Base-by-base conservation (phyloP, 2,888 invertebrate species). In the Orgyia antiqua region DNA sequence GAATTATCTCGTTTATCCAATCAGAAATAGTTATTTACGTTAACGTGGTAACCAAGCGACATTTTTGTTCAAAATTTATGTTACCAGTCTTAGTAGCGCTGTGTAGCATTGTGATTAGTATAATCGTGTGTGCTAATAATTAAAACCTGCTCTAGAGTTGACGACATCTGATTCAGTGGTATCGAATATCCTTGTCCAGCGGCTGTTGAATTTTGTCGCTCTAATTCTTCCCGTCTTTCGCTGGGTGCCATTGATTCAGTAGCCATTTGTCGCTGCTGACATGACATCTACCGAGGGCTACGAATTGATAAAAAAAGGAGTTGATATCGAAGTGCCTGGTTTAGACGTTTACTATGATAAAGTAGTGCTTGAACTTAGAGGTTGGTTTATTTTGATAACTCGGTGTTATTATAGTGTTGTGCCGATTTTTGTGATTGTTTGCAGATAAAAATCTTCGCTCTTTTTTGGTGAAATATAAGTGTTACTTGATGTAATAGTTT, bases 271-370 rank as follows among this genome's bases (percentile, higher is more conserved):
- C 56, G 58, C 56, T 62, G 72, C 68, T 64, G 79, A 75, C 64
- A 87, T 87, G 87, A 76, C 86, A 63, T 73, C 80, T 55, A 75
- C 86, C 33, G 84, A 87, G 68, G 83, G 86, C 42, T 87, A 86
- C 68, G 84, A 84, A 56, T 70, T 87, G 51, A 87, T 87, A 56
- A 80, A 77, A 62, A 72, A 67, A 50, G 87, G 87, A 29, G 73
- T 87, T 10, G 83, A 84, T 46, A 78, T 82, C 11, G 87, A 87
- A 62, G 86, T 87, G 58, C 87, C 87, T 2, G 87, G 88, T 20
- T 64, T 88, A 54, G 88, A 88, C 38, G 68, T 75, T 42, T 89
- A 88, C 63, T 89, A 87, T 63, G 89, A 90, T 57, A 88, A 87
- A 71, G 86, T 88, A 35, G 88, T 89, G 38, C 51, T 72, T 41